phyloP scores from a whole-genome alignment of 1,140 invertebrate species.

The Anoplophora glabripennis region DNA sequence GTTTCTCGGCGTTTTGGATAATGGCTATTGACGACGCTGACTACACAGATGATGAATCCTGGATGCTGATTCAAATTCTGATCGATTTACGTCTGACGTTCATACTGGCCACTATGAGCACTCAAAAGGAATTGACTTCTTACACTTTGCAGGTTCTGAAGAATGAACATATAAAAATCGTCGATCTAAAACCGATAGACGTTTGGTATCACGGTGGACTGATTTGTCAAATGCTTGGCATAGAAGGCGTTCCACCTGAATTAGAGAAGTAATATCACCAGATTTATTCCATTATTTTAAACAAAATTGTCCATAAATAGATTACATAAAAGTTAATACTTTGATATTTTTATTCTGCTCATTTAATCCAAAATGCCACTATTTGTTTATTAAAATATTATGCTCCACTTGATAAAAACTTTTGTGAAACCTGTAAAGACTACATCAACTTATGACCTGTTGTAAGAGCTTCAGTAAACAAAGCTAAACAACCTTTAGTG shows the following conservation, averaged over 20 bases:
- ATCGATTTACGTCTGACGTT: constrained; percentile 23
- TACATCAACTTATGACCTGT: too few species aligned
- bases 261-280: constrained; percentile 55
- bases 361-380: too few species aligned
- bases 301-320: too few species aligned
- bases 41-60: constrained; percentile 55
- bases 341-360: too few species aligned
- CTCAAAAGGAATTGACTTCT: constrained; percentile 24
- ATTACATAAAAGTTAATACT: too few species aligned
- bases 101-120: constrained; percentile 34
- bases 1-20: constrained; percentile 45
- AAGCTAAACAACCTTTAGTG: too few species aligned
- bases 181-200: constrained; percentile 46
- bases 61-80: constrained; percentile 51
- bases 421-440: too few species aligned
- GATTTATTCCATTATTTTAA: too few species aligned
- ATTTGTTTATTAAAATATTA: too few species aligned
- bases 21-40: constrained; percentile 56
- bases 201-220: constrained; percentile 59
- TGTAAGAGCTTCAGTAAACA: too few species aligned
- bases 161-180: constrained; percentile 38
- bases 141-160: constrained; percentile 29
- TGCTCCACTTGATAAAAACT: too few species aligned
- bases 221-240: constrained; percentile 61
- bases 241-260: constrained; percentile 58